A percentile compares a stretch with the other conserved stretches of the same genome.
Conservation (phyloP, 1,140 invertebrate genomes). For the Drosophila seguyi region DNA sequence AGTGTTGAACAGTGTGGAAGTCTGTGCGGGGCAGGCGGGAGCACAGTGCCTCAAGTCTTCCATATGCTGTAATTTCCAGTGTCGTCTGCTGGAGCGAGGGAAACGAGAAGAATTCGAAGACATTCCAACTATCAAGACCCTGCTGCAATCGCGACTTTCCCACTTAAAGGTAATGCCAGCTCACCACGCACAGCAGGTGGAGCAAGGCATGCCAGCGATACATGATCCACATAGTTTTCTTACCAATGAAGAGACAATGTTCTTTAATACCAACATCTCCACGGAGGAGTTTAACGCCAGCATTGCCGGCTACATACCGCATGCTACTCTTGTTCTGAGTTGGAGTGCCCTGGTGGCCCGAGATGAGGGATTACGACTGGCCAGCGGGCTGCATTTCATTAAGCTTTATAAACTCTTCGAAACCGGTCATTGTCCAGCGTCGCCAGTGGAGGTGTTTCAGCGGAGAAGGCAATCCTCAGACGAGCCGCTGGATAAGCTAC, state of each 20-base stretch:
- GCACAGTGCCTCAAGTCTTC: constrained; percentile 66
- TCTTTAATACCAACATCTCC: constrained; percentile 73
- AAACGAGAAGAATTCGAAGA: constrained; percentile 39
- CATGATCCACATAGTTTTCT: constrained; percentile 75
- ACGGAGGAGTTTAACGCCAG: constrained; percentile 81
- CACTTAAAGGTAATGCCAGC: constrained; percentile 58
- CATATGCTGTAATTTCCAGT: constrained; percentile 70
- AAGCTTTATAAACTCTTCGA: constrained; percentile 78
- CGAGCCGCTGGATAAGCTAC: constrained; percentile 24
- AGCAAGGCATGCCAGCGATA: constrained; percentile 49
- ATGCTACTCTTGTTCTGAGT: constrained; percentile 69
- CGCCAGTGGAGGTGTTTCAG: constrained; percentile 22
- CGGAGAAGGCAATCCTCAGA: constrained; percentile 40
- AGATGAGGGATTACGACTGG: constrained; percentile 53
- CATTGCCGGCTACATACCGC: constrained; percentile 63
- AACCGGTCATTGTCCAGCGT: constrained; percentile 55
- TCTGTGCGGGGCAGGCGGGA: constrained; percentile 62
- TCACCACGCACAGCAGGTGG: constrained; percentile 48
- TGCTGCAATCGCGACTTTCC: constrained; percentile 67
- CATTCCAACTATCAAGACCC: constrained; percentile 46
- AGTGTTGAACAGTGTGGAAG: constrained; percentile 80
- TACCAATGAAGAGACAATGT: constrained; percentile 77
- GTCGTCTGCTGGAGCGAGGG: constrained; percentile 49
- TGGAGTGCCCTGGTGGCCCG: constrained; percentile 72
- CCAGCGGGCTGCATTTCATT: constrained; percentile 77